Conservation (phyloP, 2,797 vertebrate genomes). For the Argya squamiceps region DNA sequence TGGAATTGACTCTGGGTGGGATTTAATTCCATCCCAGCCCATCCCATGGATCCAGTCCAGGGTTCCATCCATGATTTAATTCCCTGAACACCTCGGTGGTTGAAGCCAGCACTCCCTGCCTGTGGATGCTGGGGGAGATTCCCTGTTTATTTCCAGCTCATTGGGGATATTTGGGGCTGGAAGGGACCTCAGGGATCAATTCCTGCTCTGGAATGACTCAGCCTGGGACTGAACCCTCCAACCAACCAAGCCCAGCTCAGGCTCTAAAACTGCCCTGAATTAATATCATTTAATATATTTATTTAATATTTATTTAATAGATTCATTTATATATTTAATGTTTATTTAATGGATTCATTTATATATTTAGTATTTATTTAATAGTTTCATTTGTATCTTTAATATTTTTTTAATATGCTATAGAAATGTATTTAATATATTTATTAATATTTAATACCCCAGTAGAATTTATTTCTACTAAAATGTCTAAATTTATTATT, state of each 20-base stretch:
- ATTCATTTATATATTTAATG: too few species aligned
- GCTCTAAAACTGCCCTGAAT: accelerated
- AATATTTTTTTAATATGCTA: too few species aligned
- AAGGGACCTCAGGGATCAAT: background rate
- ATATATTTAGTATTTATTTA: background rate
- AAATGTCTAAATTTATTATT: too few species aligned
- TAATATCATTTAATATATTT: too few species aligned
- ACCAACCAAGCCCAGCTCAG: background rate
- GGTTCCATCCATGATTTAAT: background rate
- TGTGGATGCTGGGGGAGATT: accelerated
- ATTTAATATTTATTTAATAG: too few species aligned
- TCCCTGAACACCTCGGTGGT: accelerated
- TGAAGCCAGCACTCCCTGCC: background rate
- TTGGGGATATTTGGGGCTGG: background rate
- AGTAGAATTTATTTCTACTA: too few species aligned
- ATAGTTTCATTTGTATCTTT: background rate
- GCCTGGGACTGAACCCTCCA: background rate
- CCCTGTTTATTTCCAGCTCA: accelerated
- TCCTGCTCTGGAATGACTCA: background rate
- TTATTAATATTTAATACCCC: too few species aligned
- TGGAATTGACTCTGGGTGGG: background rate
- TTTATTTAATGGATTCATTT: too few species aligned
- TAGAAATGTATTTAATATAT: too few species aligned
- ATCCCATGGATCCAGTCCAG: too few species aligned
- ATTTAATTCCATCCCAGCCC: background rate